Percentiles rank a stretch among this genome's conserved stretches.
Conservation (phyloP, 2,113 vertebrate species). For the Rostratula benghalensis region DNA sequence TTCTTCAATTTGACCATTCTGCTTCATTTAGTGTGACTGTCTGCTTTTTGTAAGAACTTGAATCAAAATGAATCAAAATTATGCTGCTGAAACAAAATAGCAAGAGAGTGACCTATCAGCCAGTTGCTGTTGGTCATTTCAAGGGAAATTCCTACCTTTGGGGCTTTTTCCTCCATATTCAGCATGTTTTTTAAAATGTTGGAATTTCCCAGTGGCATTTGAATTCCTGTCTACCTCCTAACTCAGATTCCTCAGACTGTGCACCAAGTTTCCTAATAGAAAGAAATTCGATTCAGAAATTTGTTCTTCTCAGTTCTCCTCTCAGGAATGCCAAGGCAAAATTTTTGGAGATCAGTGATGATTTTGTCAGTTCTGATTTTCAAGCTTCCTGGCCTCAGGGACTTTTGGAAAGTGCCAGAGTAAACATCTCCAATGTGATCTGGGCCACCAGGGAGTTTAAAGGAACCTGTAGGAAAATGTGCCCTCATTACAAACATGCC, state of each 20-base stretch:
- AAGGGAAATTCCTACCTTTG: not conserved
- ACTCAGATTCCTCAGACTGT: not conserved
- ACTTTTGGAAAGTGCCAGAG: not conserved
- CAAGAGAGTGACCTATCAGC: not conserved
- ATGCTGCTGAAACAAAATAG: not conserved
- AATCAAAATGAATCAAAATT: conserved; percentile 18
- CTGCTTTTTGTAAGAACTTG: not conserved
- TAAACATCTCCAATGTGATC: not conserved
- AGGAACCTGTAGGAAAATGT: not conserved
- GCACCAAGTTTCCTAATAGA: not conserved
- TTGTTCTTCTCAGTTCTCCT: not conserved
- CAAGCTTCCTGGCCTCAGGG: not conserved
- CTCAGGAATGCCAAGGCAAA: not conserved
- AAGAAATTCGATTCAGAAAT: not conserved
- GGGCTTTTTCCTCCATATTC: not conserved
- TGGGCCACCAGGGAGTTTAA: not conserved
- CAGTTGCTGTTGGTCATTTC: not conserved
- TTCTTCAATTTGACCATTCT: not conserved
- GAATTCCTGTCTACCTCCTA: not conserved
- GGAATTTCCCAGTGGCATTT: not conserved
- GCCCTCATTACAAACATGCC: not conserved
- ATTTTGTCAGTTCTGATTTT: not conserved
- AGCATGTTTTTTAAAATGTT: not conserved
- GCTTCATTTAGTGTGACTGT: not conserved
- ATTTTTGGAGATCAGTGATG: not conserved